Percentiles rank a stretch among this genome's conserved stretches.
Evolutionary conservation across 2,797 vertebrate genomes (phyloP).

Genomic region (Chelidonichthys spinosus): DNA sequence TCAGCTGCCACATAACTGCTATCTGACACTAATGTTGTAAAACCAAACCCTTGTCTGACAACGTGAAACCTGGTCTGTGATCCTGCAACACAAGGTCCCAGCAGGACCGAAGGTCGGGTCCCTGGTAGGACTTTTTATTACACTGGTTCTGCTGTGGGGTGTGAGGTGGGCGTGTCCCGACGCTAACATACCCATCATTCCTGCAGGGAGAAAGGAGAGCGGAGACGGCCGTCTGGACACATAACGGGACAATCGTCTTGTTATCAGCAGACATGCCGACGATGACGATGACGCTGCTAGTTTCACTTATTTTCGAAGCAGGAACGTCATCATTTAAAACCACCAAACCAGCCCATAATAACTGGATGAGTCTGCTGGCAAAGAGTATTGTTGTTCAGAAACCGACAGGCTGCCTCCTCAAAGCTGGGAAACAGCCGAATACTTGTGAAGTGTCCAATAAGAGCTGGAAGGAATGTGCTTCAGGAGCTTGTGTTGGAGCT

Average conservation of each 20-base stretch:
- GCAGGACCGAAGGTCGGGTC: neutral
- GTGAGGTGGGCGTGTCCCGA: constrained; percentile 29
- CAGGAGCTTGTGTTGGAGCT: no score
- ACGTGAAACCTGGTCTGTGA: neutral
- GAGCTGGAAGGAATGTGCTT: neutral
- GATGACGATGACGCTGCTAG: neutral
- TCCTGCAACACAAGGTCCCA: neutral
- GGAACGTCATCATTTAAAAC: no score
- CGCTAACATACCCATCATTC: constrained; percentile 52
- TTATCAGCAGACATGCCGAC: neutral
- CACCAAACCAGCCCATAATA: neutral
- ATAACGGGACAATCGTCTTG: neutral
- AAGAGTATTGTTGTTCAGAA: neutral
- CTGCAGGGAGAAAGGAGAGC: constrained; percentile 35
- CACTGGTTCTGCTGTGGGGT: neutral
- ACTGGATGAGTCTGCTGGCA: neutral
- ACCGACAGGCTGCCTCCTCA: neutral
- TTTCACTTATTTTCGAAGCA: neutral
- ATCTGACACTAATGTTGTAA: neutral
- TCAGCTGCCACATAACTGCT: constrained; percentile 4
- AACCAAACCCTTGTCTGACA: neutral
- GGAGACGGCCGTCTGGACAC: neutral
- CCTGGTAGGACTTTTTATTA: neutral
- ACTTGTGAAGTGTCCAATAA: neutral
- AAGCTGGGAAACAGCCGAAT: neutral